Conservation (phyloP, 2,113 vertebrate species). For the Mustela nigripes region DNA sequence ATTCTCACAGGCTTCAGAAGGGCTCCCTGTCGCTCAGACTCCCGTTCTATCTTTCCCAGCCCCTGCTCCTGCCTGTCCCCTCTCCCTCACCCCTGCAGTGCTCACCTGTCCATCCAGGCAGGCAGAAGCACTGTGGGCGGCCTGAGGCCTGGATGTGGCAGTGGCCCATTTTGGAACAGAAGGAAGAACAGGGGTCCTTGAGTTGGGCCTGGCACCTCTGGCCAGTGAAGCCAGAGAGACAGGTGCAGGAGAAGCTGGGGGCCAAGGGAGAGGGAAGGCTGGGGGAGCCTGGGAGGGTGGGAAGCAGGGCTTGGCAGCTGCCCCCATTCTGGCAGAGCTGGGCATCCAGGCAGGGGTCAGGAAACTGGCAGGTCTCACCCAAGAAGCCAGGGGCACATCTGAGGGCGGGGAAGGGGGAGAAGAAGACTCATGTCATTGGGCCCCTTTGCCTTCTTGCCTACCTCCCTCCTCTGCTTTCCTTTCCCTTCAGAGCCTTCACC, state of each 20-base stretch:
- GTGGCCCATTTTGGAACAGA: slow-evolving; percentile 80
- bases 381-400: slow-evolving; percentile 82
- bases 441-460: no score
- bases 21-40: background rate
- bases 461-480: background rate
- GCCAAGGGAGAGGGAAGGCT: background rate
- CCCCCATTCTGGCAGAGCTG: slow-evolving; percentile 82
- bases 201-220: slow-evolving; percentile 70
- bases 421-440: no score
- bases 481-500: background rate
- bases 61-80: background rate
- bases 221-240: slow-evolving; percentile 78
- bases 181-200: slow-evolving; percentile 73
- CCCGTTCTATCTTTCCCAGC: background rate
- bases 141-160: slow-evolving; percentile 72
- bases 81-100: rapidly evolving
- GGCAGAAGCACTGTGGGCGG: slow-evolving; percentile 80
- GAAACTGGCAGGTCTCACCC: slow-evolving; percentile 82
- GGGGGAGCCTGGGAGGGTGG: background rate
- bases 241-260: slow-evolving; percentile 73
- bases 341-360: slow-evolving; percentile 78
- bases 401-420: background rate
- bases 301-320: slow-evolving; percentile 70
- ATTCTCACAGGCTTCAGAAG: background rate
- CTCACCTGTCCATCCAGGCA: slow-evolving; percentile 86